Percentiles rank a stretch among this genome's conserved stretches.
These are phyloP conservation scores for Caenorhabditis wallacei DNA, from an alignment of 2,888 invertebrate genomes.

Conservation along the genomic window DNA sequence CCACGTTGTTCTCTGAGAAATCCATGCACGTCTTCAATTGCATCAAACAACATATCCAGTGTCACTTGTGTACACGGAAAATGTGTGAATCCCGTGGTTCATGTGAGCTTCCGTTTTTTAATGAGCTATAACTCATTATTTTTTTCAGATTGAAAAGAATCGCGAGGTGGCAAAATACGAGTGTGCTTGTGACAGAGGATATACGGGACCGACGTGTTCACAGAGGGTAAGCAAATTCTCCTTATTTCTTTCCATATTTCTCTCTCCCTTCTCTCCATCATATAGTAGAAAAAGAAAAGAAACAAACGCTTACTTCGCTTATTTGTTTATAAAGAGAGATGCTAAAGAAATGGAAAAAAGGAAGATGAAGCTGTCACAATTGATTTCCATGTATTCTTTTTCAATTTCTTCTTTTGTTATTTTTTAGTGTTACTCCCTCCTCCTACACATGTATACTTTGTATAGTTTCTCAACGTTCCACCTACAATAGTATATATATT, in stretches of 20 bases:
- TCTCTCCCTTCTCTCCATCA: neutral
- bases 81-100: constrained; percentile 71
- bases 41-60: constrained; percentile 71
- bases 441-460: neutral
- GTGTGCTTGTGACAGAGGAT: constrained; percentile 78
- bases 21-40: constrained; percentile 77
- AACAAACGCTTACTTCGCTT: constrained; percentile 52
- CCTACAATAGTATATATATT: constrained; percentile 14
- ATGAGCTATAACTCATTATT: constrained; percentile 3
- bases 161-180: constrained; percentile 77
- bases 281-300: constrained; percentile 17
- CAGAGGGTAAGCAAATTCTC: constrained; percentile 61
- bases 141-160: constrained; percentile 69
- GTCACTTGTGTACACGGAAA: constrained; percentile 74
- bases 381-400: constrained; percentile 54
- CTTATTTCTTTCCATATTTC: neutral
- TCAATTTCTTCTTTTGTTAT: constrained; percentile 15
- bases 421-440: neutral
- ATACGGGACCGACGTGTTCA: constrained; percentile 77
- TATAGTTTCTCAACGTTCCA: neutral
- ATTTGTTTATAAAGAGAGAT: constrained; percentile 59
- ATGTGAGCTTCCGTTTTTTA: constrained; percentile 49
- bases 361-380: constrained; percentile 57
- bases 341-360: constrained; percentile 20
- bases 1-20: constrained; percentile 74